A percentile compares a stretch with the other conserved stretches of the same genome.
phyloP scores from a whole-genome alignment of 1,140 invertebrate genomes.

The Amyelois transitella region DNA sequence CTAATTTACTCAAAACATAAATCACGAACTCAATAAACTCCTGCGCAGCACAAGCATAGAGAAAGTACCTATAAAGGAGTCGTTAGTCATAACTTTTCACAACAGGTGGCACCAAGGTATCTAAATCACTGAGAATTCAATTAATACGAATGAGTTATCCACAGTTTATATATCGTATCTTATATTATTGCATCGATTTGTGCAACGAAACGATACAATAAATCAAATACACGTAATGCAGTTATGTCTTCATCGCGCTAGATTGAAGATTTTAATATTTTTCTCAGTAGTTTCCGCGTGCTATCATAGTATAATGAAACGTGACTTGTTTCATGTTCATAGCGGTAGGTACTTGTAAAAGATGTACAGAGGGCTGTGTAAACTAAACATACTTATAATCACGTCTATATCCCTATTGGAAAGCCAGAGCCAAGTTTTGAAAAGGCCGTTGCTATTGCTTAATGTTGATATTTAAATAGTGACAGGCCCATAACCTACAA shows the following conservation, averaged over 20 bases:
- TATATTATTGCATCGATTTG: neutral
- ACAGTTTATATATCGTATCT: neutral
- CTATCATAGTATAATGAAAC: neutral
- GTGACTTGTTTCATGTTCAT: neutral
- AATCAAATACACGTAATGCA: neutral
- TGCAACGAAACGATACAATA: neutral
- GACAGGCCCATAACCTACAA: too few relatives aligned
- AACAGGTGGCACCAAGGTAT: neutral
- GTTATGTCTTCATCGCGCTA: neutral
- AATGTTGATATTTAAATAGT: too few relatives aligned
- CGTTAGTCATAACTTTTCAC: neutral
- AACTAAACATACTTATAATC: too few relatives aligned
- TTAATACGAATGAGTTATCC: neutral
- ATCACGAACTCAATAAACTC: neutral
- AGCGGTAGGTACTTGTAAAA: neutral
- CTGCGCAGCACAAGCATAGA: too few relatives aligned
- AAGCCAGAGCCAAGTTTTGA: too few relatives aligned
- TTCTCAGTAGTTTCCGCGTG: neutral
- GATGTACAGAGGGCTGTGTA: too few relatives aligned
- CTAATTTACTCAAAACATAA: neutral
- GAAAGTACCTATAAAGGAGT: neutral
- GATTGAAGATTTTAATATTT: neutral
- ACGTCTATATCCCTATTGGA: too few relatives aligned
- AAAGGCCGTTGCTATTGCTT: too few relatives aligned
- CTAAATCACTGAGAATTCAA: neutral